Evolutionary conservation across 1,140 invertebrate species (phyloP).

Genomic region (Heliconius congener): DNA sequence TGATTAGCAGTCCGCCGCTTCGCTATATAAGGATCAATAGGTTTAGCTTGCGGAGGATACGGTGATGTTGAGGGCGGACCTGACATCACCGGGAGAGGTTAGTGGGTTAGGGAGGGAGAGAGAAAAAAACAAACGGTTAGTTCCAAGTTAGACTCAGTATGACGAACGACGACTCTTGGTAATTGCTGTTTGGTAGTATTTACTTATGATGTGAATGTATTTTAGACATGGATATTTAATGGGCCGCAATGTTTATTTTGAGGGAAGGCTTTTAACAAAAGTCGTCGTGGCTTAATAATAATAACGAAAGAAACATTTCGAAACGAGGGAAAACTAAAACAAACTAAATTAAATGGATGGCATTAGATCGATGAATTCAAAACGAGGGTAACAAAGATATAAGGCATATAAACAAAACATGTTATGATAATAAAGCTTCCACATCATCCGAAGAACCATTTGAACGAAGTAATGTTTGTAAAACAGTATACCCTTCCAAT

Average conservation of each 20-base stretch:
- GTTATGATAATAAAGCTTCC: constrained; percentile 73
- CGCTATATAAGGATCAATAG: constrained; percentile 89
- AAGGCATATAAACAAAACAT: constrained; percentile 76
- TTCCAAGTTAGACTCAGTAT: constrained; percentile 54
- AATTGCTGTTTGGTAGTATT: constrained; percentile 23
- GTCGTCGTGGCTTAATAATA: constrained; percentile 40
- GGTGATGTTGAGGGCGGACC: constrained; percentile 77
- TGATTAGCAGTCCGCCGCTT: constrained; percentile 96
- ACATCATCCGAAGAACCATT: constrained; percentile 74
- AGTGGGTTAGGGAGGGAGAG: constrained; percentile 72
- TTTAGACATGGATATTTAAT: neutral
- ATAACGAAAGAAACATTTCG: constrained; percentile 34
- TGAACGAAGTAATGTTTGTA: constrained; percentile 71
- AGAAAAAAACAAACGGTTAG: constrained; percentile 70
- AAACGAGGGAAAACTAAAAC: constrained; percentile 28
- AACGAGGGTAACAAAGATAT: constrained; percentile 56
- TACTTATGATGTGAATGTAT: neutral
- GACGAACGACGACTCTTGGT: constrained; percentile 38
- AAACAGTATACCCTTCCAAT: constrained; percentile 70
- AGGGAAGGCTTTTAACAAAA: constrained; percentile 34
- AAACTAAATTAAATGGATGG: constrained; percentile 58
- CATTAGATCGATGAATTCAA: constrained; percentile 54
- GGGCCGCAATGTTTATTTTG: constrained; percentile 4
- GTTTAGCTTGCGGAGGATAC: constrained; percentile 79
- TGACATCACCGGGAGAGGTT: constrained; percentile 69